Conservation (phyloP, 2,888 invertebrate species). For the Meandrusa payeni region DNA sequence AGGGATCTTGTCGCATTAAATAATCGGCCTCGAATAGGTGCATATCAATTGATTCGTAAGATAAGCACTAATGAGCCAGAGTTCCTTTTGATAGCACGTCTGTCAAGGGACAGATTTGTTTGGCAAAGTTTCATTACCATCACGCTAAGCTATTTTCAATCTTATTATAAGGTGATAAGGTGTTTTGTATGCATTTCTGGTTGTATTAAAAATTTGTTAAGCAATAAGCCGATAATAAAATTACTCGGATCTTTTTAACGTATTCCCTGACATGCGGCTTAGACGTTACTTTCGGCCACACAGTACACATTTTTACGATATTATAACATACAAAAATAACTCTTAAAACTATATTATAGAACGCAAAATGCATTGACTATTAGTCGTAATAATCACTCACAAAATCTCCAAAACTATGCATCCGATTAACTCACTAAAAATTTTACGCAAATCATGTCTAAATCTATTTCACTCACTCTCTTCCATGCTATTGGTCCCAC, state of each 20-base stretch:
- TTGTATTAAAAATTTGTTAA: slow-evolving; percentile 29
- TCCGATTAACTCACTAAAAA: no score
- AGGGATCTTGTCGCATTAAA: slow-evolving; percentile 28
- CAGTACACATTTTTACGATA: slow-evolving; percentile 2
- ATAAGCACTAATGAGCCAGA: slow-evolving; percentile 52
- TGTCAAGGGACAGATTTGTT: slow-evolving; percentile 47
- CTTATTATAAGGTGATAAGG: slow-evolving; percentile 21
- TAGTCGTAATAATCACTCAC: no score
- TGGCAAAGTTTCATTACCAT: slow-evolving; percentile 22
- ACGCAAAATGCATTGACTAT: no score
- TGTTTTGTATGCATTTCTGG: not conserved
- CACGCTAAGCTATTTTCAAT: slow-evolving; percentile 20
- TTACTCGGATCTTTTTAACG: slow-evolving; percentile 61
- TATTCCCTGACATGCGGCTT: slow-evolving; percentile 28
- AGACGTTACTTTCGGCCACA: slow-evolving; percentile 19
- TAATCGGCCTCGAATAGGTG: slow-evolving; percentile 23
- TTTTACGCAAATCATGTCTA: no score
- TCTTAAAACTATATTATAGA: not conserved
- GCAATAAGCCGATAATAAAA: slow-evolving; percentile 58
- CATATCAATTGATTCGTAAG: slow-evolving; percentile 34
- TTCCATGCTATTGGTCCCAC: no score
- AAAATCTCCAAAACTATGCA: no score
- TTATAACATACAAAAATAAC: slow-evolving; percentile 1
- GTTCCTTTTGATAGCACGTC: slow-evolving; percentile 48
- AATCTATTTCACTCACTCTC: no score